Conservation (phyloP, 2,888 invertebrate genomes). For the Esperia sulphurella region DNA sequence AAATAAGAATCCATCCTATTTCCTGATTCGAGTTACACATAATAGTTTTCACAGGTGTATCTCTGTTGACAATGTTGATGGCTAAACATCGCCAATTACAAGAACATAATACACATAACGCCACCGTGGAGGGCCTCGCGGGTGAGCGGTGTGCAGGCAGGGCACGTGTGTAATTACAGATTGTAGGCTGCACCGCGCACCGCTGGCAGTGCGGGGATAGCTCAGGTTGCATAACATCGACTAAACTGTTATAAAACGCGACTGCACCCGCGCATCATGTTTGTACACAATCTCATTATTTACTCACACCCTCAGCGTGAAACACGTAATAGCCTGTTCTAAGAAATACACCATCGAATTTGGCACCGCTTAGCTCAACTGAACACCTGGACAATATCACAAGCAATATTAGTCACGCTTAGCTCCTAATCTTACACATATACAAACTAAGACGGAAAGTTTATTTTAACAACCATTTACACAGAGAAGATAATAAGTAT, state of each 20-base stretch:
- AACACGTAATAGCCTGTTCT: conserved; percentile 40
- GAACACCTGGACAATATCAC: conserved; percentile 35
- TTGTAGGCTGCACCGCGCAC: not conserved
- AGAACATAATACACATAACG: not conserved
- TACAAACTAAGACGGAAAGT: no score
- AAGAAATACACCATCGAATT: conserved; percentile 37
- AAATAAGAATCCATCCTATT: no score
- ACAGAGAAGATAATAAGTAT: no score
- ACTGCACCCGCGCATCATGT: conserved; percentile 40
- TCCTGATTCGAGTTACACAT: no score
- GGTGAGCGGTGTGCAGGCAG: not conserved
- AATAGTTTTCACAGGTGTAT: no score
- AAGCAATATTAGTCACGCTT: conserved; percentile 28
- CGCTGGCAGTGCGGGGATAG: conserved; percentile 23
- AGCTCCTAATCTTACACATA: no score
- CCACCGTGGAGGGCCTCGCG: not conserved
- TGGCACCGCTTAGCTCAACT: conserved; percentile 29
- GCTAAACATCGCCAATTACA: not conserved
- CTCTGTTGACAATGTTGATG: no score
- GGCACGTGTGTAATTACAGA: not conserved
- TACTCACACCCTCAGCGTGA: conserved; percentile 33
- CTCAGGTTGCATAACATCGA: conserved; percentile 61
- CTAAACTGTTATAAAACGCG: conserved; percentile 33
- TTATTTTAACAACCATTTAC: no score
- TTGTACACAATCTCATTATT: conserved; percentile 58